Evolutionary conservation across 2,113 vertebrate genomes (phyloP).

Genomic region (Pan paniscus): DNA sequence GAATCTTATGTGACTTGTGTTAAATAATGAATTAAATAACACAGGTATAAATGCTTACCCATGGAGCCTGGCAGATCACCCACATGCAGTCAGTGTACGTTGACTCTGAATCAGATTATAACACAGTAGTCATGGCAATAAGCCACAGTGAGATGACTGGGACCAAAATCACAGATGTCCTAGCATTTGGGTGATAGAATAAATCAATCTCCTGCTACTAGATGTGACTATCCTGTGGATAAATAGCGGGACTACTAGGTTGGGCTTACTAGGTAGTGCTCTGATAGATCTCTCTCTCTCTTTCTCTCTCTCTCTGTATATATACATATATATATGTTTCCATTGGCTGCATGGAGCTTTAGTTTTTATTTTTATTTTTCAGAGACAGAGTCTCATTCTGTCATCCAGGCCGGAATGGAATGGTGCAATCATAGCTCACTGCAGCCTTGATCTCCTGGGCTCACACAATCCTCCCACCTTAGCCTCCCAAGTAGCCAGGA

Average conservation of each 20-base stretch:
- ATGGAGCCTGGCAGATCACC: neutral
- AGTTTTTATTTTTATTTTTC: no score
- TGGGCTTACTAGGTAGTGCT: rapidly evolving
- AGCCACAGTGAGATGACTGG: neutral
- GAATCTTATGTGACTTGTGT: neutral
- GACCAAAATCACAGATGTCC: neutral
- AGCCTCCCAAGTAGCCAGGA: no score
- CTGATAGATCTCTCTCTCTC: neutral
- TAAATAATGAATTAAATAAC: conserved; percentile 27
- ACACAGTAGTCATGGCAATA: neutral
- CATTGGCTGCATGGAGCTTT: no score
- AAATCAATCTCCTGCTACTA: neutral
- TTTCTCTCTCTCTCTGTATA: no score
- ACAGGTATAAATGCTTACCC: neutral
- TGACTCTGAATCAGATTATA: conserved; percentile 1
- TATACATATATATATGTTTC: no score
- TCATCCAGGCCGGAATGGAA: no score
- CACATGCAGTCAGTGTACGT: neutral
- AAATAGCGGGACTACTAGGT: neutral
- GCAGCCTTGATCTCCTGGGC: no score
- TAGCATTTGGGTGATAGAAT: neutral
- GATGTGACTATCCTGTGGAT: neutral
- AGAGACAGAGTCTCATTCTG: no score
- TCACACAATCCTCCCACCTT: no score
- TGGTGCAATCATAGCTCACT: no score